phyloP scores from a whole-genome alignment of 2,888 invertebrate species.

The Spodoptera picta region DNA sequence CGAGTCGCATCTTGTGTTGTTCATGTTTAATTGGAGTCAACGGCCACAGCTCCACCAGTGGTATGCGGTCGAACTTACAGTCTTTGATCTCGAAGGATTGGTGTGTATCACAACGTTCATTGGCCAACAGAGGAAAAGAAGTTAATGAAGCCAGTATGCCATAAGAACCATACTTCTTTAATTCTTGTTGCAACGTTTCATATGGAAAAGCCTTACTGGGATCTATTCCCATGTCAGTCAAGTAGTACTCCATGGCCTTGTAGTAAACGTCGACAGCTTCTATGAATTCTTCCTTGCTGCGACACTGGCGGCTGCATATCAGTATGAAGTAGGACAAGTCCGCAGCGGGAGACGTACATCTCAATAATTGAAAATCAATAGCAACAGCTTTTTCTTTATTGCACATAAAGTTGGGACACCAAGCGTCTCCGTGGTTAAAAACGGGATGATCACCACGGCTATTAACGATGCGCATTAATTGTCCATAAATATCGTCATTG shows the following conservation, averaged over 20 bases:
- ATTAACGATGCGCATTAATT: constrained; percentile 56
- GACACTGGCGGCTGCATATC: constrained; percentile 58
- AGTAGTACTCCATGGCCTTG: constrained; percentile 60
- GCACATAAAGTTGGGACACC: constrained; percentile 71
- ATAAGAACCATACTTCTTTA: constrained; percentile 67
- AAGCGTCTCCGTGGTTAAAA: constrained; percentile 73
- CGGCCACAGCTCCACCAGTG: constrained; percentile 68
- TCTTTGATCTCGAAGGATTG: constrained; percentile 55
- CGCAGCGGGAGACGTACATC: constrained; percentile 67
- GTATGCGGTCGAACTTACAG: constrained; percentile 61
- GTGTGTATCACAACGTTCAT: constrained; percentile 64
- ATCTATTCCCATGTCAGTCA: constrained; percentile 68
- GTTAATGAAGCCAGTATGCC: constrained; percentile 65
- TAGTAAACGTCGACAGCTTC: constrained; percentile 67
- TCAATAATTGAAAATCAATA: constrained; percentile 72
- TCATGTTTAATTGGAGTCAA: constrained; percentile 62
- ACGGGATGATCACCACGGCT: constrained; percentile 60
- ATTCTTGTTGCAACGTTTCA: constrained; percentile 62
- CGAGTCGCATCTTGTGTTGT: constrained; percentile 62
- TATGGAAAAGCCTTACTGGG: constrained; percentile 60
- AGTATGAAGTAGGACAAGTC: constrained; percentile 67
- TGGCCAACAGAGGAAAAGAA: constrained; percentile 65
- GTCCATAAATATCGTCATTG: constrained; percentile 63
- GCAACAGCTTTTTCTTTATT: constrained; percentile 61
- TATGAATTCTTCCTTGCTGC: constrained; percentile 60